phyloP scores from a whole-genome alignment of 2,888 invertebrate species.

The Biston stratarius region DNA sequence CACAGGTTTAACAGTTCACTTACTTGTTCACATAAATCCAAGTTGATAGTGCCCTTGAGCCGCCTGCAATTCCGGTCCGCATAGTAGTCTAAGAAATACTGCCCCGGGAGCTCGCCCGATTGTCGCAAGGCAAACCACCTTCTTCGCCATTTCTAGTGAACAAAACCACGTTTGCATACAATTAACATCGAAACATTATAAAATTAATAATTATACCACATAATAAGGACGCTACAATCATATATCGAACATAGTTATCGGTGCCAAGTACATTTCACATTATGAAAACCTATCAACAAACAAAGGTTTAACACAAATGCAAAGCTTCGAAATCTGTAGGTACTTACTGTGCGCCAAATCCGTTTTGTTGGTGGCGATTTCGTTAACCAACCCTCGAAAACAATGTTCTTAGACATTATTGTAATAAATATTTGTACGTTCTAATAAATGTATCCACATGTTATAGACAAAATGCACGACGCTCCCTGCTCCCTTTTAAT shows the following conservation, averaged over 20 bases:
- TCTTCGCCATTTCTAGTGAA: slow-evolving; percentile 95
- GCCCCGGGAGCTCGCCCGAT: slow-evolving; percentile 96
- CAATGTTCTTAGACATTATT: slow-evolving; percentile 88
- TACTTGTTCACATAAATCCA: slow-evolving; percentile 98
- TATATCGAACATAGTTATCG: slow-evolving; percentile 21
- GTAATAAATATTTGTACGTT: slow-evolving; percentile 44
- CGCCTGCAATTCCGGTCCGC: slow-evolving; percentile 94
- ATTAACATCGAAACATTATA: slow-evolving; percentile 8
- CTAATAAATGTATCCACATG: slow-evolving; percentile 61
- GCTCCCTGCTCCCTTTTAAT: slow-evolving; percentile 11
- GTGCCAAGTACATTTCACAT: slow-evolving; percentile 42
- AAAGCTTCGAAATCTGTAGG: slow-evolving; percentile 48
- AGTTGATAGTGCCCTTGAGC: slow-evolving; percentile 95
- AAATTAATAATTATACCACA: neutral
- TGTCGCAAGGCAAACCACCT: slow-evolving; percentile 97
- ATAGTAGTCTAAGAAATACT: slow-evolving; percentile 97
- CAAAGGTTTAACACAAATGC: slow-evolving; percentile 57
- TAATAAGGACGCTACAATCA: neutral
- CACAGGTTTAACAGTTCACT: slow-evolving; percentile 44
- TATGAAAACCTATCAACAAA: slow-evolving; percentile 71
- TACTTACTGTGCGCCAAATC: slow-evolving; percentile 97
- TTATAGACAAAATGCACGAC: slow-evolving; percentile 54
- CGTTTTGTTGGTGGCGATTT: slow-evolving; percentile 98
- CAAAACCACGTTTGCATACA: slow-evolving; percentile 40
- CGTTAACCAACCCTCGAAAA: slow-evolving; percentile 97